Base-by-base conservation (phyloP, 2,797 vertebrate genomes). In the Gila robusta region DNA sequence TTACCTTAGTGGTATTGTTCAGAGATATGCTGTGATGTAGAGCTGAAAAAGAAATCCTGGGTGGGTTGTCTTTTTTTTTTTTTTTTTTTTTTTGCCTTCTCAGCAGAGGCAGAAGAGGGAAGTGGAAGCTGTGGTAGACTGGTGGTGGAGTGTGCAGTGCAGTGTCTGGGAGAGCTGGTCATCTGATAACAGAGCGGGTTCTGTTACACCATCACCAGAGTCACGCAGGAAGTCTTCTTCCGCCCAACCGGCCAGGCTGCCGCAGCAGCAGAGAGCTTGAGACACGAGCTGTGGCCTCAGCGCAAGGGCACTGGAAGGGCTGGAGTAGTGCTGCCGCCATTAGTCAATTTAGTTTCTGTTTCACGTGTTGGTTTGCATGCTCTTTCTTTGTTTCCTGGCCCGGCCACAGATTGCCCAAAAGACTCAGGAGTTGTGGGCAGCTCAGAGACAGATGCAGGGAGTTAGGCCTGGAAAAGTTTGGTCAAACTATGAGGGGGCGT, bases 121-220 rank as follows among this genome's bases (percentile, higher is more conserved):
- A 95, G 94, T 94, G 94, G 94, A 92, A 90, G 93, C 91, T 92
- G 94, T 91, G 91, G 94, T 94, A 84, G 89, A 89, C 90, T 82
- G 87, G 67, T 64, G 81, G 81, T 77, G 79, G 86, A 92, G 91
- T 88, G 91, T 90, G 91, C 92, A 91, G 91, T 86, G 89, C 90
- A 89, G 91, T 89, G 92, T 94, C 93, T 92, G 90, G 94, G 88
- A 91, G 94, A 95, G 93, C 93, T 93, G 94, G 95, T 96, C 96
- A 96, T 96, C 96, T 96, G 95, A 96, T 96, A 96, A 96, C 95
- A 96, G 94, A 94, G 93, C 92, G 90, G 94, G 93, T 96, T 96
- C 94, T 96, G 94, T 96, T 96, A 96, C 96, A 95, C 87, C 92
- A 91, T 94, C 91, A 92, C 93, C 92, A 93, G 91, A 94, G 94